Conservation (phyloP, 2,888 invertebrate species). For the Pristionchus maxplancki region DNA sequence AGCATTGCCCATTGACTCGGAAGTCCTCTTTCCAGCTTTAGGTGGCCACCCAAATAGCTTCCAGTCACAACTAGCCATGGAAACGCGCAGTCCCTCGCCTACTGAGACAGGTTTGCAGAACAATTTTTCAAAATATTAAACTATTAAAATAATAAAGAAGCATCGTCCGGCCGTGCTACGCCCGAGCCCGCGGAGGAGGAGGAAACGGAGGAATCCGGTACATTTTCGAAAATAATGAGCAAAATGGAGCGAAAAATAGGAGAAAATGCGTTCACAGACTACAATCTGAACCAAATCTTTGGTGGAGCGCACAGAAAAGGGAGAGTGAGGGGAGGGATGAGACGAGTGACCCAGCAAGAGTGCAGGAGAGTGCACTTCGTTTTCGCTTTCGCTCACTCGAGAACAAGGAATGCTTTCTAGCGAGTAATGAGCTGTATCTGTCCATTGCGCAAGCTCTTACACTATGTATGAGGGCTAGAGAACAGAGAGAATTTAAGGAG, state of each 20-base stretch:
- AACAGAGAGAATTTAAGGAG: too few relatives aligned
- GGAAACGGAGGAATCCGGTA: slow-evolving; percentile 38
- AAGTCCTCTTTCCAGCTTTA: background rate
- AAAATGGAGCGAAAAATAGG: background rate
- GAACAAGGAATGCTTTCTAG: background rate
- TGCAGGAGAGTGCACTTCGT: background rate
- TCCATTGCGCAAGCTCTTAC: too few relatives aligned
- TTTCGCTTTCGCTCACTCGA: background rate
- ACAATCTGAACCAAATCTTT: background rate
- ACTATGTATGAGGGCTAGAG: background rate
- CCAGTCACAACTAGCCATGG: background rate
- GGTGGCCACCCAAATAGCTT: background rate
- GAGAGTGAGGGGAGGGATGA: background rate
- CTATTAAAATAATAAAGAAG: background rate
- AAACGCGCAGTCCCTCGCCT: slow-evolving; percentile 26
- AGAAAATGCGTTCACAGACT: background rate
- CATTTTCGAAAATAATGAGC: background rate
- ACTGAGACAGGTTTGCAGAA: background rate
- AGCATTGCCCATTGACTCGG: background rate
- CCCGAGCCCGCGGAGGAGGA: slow-evolving; percentile 28
- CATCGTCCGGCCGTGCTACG: background rate
- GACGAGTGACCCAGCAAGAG: background rate
- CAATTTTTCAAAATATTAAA: background rate
- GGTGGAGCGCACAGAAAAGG: background rate
- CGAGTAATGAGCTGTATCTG: too few relatives aligned